These are phyloP conservation scores for Cancer borealis DNA, from an alignment of 2,888 invertebrate genomes.

Conservation along the genomic window DNA sequence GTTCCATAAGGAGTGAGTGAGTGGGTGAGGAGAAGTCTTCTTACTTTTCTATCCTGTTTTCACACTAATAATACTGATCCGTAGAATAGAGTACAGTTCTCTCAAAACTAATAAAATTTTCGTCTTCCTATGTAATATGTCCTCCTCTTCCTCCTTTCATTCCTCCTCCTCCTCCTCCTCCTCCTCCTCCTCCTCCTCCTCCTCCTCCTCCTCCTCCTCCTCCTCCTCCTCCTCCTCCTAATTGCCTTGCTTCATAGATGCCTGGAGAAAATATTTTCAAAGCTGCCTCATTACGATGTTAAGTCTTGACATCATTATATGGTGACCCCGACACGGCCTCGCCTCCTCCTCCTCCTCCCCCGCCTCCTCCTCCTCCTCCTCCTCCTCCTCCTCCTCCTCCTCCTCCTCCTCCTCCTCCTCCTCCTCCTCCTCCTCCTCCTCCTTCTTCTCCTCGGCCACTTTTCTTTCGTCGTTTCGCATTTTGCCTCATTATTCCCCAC, in stretches of 20 bases:
- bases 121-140: neutral
- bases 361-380: conserved; percentile 33
- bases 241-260: neutral
- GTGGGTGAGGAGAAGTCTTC: neutral
- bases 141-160: neutral
- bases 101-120: neutral
- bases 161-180: conserved; percentile 12
- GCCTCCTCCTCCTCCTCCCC: conserved; percentile 9
- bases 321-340: neutral
- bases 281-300: conserved; percentile 38
- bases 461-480: neutral
- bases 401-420: neutral
- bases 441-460: neutral
- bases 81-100: neutral
- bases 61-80: neutral
- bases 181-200: conserved; percentile 13
- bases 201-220: neutral
- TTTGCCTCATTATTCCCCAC: conserved; percentile 13
- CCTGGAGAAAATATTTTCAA: conserved; percentile 3
- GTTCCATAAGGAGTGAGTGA: neutral
- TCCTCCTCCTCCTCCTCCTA: neutral
- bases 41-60: neutral
- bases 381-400: conserved; percentile 33
- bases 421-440: conserved; percentile 2
- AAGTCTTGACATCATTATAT: conserved; percentile 43